These are phyloP conservation scores for Ecliptopera silaceata DNA, from an alignment of 2,888 invertebrate species.

Conservation along the genomic window DNA sequence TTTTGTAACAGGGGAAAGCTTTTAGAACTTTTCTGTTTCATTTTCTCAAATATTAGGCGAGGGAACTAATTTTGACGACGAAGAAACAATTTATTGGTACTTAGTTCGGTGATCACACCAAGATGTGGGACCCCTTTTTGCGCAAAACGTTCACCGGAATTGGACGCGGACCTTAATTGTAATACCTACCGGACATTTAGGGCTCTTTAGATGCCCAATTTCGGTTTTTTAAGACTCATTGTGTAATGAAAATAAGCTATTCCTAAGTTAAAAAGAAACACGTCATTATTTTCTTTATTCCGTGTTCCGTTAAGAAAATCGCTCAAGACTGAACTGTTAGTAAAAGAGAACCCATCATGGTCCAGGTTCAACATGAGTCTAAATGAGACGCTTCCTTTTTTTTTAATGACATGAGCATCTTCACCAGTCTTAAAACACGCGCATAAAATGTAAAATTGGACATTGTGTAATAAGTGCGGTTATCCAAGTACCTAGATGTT, in stretches of 20 bases:
- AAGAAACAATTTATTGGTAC: conserved; percentile 36
- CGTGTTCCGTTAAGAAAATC: no score
- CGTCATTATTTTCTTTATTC: no score
- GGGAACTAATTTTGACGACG: conserved; percentile 42
- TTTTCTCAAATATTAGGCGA: conserved; percentile 47
- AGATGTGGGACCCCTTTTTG: conserved; percentile 18
- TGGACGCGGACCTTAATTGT: conserved; percentile 11
- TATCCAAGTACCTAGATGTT: no score
- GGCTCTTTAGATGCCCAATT: no score
- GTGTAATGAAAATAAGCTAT: conserved; percentile 8
- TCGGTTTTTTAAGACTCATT: not conserved
- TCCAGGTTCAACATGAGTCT: no score
- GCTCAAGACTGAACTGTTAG: no score
- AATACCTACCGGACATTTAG: conserved; percentile 12
- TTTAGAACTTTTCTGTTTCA: conserved; percentile 52
- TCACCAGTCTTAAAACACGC: no score
- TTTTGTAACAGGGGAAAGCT: conserved; percentile 52
- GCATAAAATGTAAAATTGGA: no score
- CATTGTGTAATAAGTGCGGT: no score
- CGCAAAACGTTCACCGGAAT: conserved; percentile 12
- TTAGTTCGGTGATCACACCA: conserved; percentile 11
- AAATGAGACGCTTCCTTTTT: no score
- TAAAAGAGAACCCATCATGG: no score
- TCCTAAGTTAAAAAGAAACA: not conserved
- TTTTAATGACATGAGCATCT: no score